phyloP scores from a whole-genome alignment of 2,113 vertebrate genomes.

The Cinclus cinclus region DNA sequence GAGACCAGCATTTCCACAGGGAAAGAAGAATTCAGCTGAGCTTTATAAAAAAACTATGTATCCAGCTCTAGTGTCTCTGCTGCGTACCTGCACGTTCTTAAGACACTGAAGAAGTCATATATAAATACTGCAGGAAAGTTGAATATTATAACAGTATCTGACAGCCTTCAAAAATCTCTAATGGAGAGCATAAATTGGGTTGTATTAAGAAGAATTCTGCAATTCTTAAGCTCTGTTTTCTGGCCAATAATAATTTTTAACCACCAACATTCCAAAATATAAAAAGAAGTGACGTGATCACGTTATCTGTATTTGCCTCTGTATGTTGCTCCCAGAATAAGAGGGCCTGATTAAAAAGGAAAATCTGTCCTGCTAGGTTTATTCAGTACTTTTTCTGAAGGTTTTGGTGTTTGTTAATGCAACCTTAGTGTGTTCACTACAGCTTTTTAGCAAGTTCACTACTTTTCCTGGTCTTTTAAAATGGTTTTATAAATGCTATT shows the following conservation, averaged over 20 bases:
- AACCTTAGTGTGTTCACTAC: background rate
- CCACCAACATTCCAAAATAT: background rate
- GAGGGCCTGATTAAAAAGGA: background rate
- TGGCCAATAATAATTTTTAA: slow-evolving; percentile 8
- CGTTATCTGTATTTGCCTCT: background rate
- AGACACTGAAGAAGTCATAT: background rate
- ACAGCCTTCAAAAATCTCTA: background rate
- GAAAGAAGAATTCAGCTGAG: background rate
- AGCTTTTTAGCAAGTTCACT: background rate
- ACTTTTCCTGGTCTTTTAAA: background rate
- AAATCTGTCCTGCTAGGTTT: background rate
- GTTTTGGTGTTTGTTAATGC: background rate
- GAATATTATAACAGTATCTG: background rate
- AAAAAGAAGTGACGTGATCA: background rate
- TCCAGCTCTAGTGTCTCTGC: background rate
- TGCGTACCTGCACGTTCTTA: background rate
- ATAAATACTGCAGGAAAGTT: background rate
- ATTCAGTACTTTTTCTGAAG: background rate
- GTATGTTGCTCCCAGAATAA: background rate
- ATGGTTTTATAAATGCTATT: background rate
- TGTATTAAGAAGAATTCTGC: background rate
- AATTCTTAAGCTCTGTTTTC: background rate
- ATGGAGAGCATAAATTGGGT: background rate
- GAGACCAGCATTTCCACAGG: background rate
- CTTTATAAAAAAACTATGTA: background rate